These are phyloP conservation scores for Colostygia pectinataria DNA, from an alignment of 2,888 invertebrate species.

Conservation along the genomic window DNA sequence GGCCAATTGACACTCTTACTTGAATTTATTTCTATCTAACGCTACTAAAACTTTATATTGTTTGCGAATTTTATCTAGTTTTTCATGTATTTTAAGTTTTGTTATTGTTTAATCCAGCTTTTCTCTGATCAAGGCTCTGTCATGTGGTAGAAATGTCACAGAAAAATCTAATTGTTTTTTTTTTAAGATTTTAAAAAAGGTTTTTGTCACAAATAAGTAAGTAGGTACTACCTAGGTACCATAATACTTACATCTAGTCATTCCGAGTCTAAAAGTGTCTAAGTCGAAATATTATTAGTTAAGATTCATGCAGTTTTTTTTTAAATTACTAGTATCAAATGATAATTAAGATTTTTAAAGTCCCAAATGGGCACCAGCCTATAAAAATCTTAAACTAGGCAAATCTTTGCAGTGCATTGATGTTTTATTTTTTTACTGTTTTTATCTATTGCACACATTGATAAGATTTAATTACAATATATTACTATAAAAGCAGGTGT, in stretches of 20 bases:
- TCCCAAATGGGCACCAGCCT: no score
- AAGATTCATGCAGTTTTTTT: no score
- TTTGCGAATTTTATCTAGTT: background rate
- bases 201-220: no score
- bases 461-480: no score
- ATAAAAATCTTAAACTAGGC: no score
- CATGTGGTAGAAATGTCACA: conserved; percentile 45
- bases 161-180: conserved; percentile 14
- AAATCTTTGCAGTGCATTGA: no score
- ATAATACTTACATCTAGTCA: background rate
- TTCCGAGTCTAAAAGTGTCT: background rate
- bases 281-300: background rate
- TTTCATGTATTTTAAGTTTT: background rate
- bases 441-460: no score
- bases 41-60: background rate
- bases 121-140: conserved; percentile 21
- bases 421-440: no score
- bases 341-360: no score
- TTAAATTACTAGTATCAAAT: no score
- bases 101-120: background rate
- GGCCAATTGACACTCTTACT: conserved; percentile 36
- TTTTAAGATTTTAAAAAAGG: background rate
- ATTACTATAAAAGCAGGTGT: no score
- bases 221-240: no score
- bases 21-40: conserved; percentile 12